Evolutionary conservation across 1,140 invertebrate species (phyloP).

Genomic region (Temnothorax longispinosus): DNA sequence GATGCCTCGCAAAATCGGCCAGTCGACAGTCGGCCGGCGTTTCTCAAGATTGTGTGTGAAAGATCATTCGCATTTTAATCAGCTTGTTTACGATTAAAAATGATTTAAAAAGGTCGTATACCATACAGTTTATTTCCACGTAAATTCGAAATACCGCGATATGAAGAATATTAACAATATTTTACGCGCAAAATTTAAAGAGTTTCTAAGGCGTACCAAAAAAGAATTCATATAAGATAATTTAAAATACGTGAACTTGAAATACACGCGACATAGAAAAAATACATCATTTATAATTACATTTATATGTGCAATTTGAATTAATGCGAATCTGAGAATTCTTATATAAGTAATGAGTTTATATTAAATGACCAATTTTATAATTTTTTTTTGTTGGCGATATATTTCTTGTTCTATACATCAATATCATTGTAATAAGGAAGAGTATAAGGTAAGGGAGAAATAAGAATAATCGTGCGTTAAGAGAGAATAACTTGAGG

Average conservation of each 20-base stretch:
- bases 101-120: too few species aligned
- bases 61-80: not conserved
- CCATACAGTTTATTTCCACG: not conserved
- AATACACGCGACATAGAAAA: not conserved
- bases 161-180: not conserved
- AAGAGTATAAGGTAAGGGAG: not conserved
- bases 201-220: not conserved
- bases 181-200: not conserved
- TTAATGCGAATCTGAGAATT: not conserved
- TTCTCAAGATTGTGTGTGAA: slow-evolving; percentile 9
- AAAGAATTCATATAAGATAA: not conserved
- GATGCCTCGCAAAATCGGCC: slow-evolving; percentile 29
- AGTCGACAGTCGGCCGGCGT: not conserved
- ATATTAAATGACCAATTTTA: not conserved
- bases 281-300: not conserved
- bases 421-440: not conserved
- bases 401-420: not conserved
- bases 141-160: not conserved
- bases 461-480: not conserved
- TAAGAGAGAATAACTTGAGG: not conserved
- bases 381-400: not conserved
- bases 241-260: not conserved
- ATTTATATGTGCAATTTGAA: not conserved
- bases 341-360: not conserved
- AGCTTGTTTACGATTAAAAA: not conserved